These are phyloP conservation scores for Lanistes nyassanus DNA, from an alignment of 1,140 invertebrate species.

Conservation along the genomic window DNA sequence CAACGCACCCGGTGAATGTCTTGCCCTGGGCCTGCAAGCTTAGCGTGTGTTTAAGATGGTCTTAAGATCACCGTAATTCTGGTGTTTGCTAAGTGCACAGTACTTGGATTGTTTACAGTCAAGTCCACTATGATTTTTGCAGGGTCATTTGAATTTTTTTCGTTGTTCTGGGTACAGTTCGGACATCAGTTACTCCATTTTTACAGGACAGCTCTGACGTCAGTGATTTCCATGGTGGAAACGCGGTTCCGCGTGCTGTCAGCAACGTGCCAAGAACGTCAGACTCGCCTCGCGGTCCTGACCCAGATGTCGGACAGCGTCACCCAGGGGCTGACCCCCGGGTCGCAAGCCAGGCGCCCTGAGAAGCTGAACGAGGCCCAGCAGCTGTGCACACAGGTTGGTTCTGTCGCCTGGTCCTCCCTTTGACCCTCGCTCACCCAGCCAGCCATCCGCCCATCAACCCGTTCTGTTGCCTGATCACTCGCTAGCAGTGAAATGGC, in stretches of 20 bases:
- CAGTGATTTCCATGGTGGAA: slow-evolving; percentile 13
- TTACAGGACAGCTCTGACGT: slow-evolving; percentile 11
- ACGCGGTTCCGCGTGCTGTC: slow-evolving; percentile 19
- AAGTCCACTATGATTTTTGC: too few species aligned
- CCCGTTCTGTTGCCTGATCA: background rate
- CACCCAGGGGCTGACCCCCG: background rate
- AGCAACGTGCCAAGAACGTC: slow-evolving; percentile 21
- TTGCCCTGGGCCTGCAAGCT: too few species aligned
- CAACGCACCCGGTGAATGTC: too few species aligned
- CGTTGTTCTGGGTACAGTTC: too few species aligned
- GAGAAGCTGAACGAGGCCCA: background rate
- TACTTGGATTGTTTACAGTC: too few species aligned
- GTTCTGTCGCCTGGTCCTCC: background rate
- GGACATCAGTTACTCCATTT: too few species aligned
- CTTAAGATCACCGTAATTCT: too few species aligned
- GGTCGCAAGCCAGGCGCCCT: background rate
- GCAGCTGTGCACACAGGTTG: background rate
- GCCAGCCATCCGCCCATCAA: background rate
- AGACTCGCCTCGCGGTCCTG: slow-evolving; percentile 4
- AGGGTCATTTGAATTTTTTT: too few species aligned
- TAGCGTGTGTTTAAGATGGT: too few species aligned
- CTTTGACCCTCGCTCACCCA: background rate
- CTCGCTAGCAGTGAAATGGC: background rate
- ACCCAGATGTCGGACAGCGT: background rate
- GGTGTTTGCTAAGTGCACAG: too few species aligned